Conservation (phyloP, 2,888 invertebrate genomes). For the Syrphus vitripennis region DNA sequence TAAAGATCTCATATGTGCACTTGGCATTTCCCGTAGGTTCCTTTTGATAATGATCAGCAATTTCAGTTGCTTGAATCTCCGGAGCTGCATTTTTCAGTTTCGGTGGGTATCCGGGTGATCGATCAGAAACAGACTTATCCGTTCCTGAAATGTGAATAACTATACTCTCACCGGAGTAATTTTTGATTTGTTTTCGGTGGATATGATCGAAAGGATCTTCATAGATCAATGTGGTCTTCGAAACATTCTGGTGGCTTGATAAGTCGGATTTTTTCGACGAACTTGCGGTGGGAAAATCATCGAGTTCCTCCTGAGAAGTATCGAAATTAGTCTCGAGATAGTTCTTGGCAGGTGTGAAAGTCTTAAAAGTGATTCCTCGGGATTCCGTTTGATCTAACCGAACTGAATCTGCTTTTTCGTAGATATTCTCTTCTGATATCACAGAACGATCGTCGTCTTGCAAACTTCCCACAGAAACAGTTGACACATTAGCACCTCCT, state of each 20-base stretch:
- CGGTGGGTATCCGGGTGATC: not conserved
- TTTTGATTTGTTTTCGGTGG: conserved; percentile 34
- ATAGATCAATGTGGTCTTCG: conserved; percentile 73
- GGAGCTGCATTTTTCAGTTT: not conserved
- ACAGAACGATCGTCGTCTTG: conserved; percentile 63
- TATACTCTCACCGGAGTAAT: conserved; percentile 72
- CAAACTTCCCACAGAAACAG: conserved; percentile 56
- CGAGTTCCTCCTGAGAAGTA: conserved; percentile 57
- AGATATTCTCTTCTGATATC: conserved; percentile 70
- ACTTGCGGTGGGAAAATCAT: conserved; percentile 21
- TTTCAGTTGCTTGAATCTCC: not conserved
- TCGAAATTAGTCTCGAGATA: conserved; percentile 74
- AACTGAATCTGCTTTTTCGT: conserved; percentile 72
- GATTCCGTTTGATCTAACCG: conserved; percentile 64
- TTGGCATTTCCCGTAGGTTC: conserved; percentile 72
- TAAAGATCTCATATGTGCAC: conserved; percentile 73
- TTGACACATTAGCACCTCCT: conserved; percentile 56
- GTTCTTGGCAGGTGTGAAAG: conserved; percentile 69
- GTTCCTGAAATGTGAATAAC: conserved; percentile 73
- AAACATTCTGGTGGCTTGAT: conserved; percentile 61
- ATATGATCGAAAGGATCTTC: conserved; percentile 61
- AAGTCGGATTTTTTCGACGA: conserved; percentile 32
- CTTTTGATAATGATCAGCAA: conserved; percentile 38
- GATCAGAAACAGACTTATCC: conserved; percentile 25
- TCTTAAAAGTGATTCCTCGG: conserved; percentile 73